phyloP scores from a whole-genome alignment of 2,113 vertebrate genomes.

The Vimba vimba region DNA sequence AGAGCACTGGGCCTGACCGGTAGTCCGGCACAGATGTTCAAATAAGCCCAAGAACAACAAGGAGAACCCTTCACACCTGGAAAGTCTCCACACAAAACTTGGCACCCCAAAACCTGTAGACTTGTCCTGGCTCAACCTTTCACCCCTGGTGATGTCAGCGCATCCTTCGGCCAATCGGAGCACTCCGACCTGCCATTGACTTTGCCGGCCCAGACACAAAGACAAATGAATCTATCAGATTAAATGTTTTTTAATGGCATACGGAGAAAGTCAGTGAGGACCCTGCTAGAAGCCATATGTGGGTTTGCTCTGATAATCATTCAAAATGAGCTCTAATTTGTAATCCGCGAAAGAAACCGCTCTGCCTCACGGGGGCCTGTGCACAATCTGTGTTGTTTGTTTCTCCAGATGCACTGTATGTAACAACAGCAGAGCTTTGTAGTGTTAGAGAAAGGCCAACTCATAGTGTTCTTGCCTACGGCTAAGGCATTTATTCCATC shows the following conservation, averaged over 20 bases:
- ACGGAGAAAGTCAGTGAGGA: slow-evolving; percentile 78
- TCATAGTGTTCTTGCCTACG: background rate
- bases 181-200: slow-evolving; percentile 84
- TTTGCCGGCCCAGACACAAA: slow-evolving; percentile 83
- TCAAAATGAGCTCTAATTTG: slow-evolving; percentile 92
- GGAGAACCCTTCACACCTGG: slow-evolving; percentile 77
- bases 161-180: slow-evolving; percentile 77
- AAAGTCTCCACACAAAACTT: slow-evolving; percentile 76
- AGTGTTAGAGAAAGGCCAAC: slow-evolving; percentile 42
- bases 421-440: slow-evolving; percentile 16
- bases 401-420: slow-evolving; percentile 54
- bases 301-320: slow-evolving; percentile 86
- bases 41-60: slow-evolving; percentile 76
- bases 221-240: slow-evolving; percentile 96
- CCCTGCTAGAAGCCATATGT: slow-evolving; percentile 87
- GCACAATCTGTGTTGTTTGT: slow-evolving; percentile 66
- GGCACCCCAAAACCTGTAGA: slow-evolving; percentile 73
- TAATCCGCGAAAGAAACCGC: slow-evolving; percentile 73
- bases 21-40: slow-evolving; percentile 74
- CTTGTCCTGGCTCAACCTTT: slow-evolving; percentile 78
- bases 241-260: slow-evolving; percentile 93
- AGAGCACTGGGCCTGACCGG: slow-evolving; percentile 57
- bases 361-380: slow-evolving; percentile 64
- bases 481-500: slow-evolving; percentile 36
- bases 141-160: slow-evolving; percentile 78